These are phyloP conservation scores for Chaetodon auriga DNA, from an alignment of 2,113 vertebrate genomes.

Conservation along the genomic window DNA sequence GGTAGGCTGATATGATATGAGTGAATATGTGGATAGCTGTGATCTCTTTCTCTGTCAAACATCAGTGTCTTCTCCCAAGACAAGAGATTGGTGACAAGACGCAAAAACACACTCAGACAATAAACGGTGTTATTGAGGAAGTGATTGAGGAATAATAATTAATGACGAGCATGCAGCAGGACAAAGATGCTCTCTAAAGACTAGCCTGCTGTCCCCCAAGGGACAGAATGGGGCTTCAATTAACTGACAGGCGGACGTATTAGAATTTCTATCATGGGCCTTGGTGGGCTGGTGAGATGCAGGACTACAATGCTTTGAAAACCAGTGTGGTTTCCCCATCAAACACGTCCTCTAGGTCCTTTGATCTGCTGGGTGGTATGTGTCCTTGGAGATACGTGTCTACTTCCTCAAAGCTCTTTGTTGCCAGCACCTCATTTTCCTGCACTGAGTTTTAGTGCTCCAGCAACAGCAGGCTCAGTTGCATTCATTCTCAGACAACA, in stretches of 20 bases:
- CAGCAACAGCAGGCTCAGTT: conserved; percentile 55
- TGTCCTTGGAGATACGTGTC: conserved; percentile 84
- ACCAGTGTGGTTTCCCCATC: conserved; percentile 80
- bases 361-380: conserved; percentile 83
- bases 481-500: conserved; percentile 52
- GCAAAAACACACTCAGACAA: conserved; percentile 58
- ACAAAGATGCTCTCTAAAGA: conserved; percentile 73
- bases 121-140: conserved; percentile 52
- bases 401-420: conserved; percentile 79
- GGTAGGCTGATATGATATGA: conserved; percentile 47
- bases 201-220: conserved; percentile 61
- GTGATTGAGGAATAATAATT: conserved; percentile 77
- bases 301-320: conserved; percentile 79
- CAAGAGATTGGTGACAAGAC: conserved; percentile 59
- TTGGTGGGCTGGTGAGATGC: conserved; percentile 70
- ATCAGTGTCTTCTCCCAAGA: conserved; percentile 64
- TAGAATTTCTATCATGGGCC: conserved; percentile 76
- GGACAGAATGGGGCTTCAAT: conserved; percentile 74
- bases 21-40: conserved; percentile 56
- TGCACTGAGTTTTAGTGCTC: conserved; percentile 57
- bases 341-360: conserved; percentile 79
- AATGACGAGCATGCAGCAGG: conserved; percentile 64
- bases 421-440: conserved; percentile 77
- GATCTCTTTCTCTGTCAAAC: conserved; percentile 73
- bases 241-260: conserved; percentile 79